phyloP scores from a whole-genome alignment of 30 jellyfish, hydroid and myxozoan species.

The Turritopsis dohrnii region DNA sequence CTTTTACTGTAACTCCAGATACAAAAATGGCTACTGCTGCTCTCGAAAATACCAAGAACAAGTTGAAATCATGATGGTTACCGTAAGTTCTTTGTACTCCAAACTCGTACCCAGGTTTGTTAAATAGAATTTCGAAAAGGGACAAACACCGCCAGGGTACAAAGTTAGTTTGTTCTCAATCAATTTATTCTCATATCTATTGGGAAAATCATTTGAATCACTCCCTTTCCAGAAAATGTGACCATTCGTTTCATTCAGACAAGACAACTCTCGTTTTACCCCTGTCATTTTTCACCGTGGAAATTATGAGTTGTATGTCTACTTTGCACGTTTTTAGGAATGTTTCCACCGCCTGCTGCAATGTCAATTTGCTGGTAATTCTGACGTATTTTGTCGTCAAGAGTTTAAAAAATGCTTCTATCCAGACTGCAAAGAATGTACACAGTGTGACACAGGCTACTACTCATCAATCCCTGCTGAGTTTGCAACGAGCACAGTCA shows the following conservation, averaged over 20 bases:
- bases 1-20: neutral
- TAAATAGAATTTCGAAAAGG: too few relatives aligned
- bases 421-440: neutral
- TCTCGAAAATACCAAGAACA: neutral
- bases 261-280: too few relatives aligned
- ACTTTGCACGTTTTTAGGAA: neutral
- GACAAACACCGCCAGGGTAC: too few relatives aligned
- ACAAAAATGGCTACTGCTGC: neutral
- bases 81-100: neutral
- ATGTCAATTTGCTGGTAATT: neutral
- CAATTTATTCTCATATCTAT: too few relatives aligned
- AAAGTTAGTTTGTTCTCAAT: too few relatives aligned
- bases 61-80: neutral
- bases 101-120: too few relatives aligned
- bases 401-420: neutral
- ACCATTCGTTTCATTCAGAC: too few relatives aligned
- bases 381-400: neutral
- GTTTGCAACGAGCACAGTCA: neutral
- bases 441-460: neutral
- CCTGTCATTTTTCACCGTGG: too few relatives aligned
- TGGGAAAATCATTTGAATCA: too few relatives aligned
- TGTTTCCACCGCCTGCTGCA: neutral
- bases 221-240: too few relatives aligned
- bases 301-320: neutral
- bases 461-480: neutral